Percentiles rank a stretch among this genome's conserved stretches.
Conservation (phyloP, 2,888 invertebrate species). For the Brachycybe producta region DNA sequence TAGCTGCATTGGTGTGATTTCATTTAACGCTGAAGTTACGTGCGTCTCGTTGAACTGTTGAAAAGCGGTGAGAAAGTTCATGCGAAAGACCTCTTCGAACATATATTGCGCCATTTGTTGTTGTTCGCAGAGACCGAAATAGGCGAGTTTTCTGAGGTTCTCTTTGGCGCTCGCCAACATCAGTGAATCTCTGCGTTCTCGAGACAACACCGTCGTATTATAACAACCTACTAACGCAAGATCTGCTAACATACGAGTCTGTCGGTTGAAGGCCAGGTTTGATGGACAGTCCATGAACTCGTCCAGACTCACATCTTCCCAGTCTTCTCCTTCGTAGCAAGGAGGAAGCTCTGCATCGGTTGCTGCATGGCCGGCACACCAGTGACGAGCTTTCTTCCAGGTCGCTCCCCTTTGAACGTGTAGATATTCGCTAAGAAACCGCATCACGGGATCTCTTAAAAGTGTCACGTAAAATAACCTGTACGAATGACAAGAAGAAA, state of each 20-base stretch:
- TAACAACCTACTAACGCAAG: conserved; percentile 90
- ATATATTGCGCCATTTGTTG: conserved; percentile 87
- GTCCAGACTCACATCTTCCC: conserved; percentile 77
- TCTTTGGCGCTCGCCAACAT: conserved; percentile 90
- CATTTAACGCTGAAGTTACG: conserved; percentile 65
- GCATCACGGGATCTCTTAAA: conserved; percentile 79
- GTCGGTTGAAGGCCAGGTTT: conserved; percentile 90
- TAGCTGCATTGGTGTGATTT: conserved; percentile 59
- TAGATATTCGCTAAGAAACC: conserved; percentile 90
- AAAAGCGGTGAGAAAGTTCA: conserved; percentile 77
- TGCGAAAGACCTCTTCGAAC: conserved; percentile 85
- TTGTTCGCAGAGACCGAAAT: conserved; percentile 91
- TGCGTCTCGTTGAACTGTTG: conserved; percentile 85
- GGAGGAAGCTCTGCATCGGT: conserved; percentile 65
- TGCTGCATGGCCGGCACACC: conserved; percentile 55
- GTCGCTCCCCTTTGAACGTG: conserved; percentile 95
- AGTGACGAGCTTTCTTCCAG: conserved; percentile 65
- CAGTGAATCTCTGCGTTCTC: conserved; percentile 59
- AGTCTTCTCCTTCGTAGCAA: conserved; percentile 50
- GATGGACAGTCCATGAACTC: conserved; percentile 83
- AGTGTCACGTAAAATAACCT: conserved; percentile 95
- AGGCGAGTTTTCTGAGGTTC: conserved; percentile 89
- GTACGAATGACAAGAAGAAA: conserved; percentile 20
- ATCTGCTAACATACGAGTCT: conserved; percentile 96
- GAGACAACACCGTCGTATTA: conserved; percentile 56